phyloP scores from a whole-genome alignment of 2,888 invertebrate species.

The Stenchaetothrips biformis region DNA sequence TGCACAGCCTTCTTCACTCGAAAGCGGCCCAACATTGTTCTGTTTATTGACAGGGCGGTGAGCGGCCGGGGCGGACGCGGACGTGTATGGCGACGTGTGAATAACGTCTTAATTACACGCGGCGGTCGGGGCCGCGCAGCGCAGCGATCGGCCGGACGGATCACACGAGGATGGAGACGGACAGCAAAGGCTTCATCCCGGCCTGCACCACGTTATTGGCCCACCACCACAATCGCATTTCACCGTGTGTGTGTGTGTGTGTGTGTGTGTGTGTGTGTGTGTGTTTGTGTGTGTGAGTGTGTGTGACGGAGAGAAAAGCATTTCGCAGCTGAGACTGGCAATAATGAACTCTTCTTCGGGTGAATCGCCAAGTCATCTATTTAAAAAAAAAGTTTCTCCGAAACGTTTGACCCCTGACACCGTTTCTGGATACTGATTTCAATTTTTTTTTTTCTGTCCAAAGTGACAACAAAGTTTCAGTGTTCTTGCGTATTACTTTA shows the following conservation, averaged over 20 bases:
- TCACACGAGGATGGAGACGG: not conserved
- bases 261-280: not conserved
- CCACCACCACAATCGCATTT: not conserved
- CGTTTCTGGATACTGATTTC: too few species aligned
- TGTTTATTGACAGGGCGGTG: slow-evolving; percentile 8
- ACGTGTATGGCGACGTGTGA: not conserved
- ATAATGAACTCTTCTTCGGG: too few species aligned
- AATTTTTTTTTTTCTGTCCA: too few species aligned
- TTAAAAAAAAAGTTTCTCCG: too few species aligned
- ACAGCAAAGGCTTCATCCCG: not conserved
- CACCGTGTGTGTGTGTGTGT: not conserved
- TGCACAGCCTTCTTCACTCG: not conserved
- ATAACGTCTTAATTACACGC: slow-evolving; percentile 16
- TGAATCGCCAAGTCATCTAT: too few species aligned
- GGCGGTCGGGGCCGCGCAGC: not conserved
- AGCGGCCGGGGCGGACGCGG: not conserved
- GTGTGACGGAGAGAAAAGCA: not conserved
- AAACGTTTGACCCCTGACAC: too few species aligned
- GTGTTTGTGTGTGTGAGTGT: not conserved
- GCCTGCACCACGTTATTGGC: not conserved
- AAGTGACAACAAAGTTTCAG: too few species aligned
- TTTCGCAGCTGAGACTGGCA: not conserved
- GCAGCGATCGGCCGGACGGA: not conserved
- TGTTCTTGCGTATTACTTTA: too few species aligned
- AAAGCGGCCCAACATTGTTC: not conserved